Evolutionary conservation across 1,140 invertebrate genomes (phyloP).

Genomic region (Hyphantria cunea): DNA sequence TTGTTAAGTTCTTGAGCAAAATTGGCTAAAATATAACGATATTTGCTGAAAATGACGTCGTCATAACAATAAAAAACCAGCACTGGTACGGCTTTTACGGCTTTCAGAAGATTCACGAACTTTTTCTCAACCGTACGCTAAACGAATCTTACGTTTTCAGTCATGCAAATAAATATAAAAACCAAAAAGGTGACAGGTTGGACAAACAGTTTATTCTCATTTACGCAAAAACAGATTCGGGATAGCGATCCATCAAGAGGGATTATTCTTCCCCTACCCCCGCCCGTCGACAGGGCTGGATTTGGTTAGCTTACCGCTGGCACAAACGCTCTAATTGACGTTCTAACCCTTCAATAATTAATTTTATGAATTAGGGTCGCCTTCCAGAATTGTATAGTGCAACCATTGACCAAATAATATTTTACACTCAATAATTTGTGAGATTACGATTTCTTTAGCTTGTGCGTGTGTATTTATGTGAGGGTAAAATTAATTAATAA

Average conservation of each 20-base stretch:
- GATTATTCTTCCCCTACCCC: constrained; percentile 32
- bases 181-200: constrained; percentile 12
- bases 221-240: constrained; percentile 45
- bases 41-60: no score
- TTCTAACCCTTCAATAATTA: constrained; percentile 25
- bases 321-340: constrained; percentile 25
- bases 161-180: constrained; percentile 7
- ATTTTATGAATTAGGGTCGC: constrained; percentile 11
- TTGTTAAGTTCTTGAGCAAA: no score
- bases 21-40: no score
- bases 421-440: background rate
- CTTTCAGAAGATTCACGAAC: background rate
- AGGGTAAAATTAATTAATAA: no score
- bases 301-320: constrained; percentile 17
- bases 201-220: constrained; percentile 45
- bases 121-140: background rate
- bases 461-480: no score
- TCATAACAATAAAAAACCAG: no score
- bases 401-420: background rate
- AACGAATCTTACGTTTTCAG: constrained; percentile 13
- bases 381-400: background rate
- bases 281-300: constrained; percentile 13
- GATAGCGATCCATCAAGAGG: constrained; percentile 42
- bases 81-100: no score
- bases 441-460: no score